Percentiles rank a stretch among this genome's conserved stretches.
These are phyloP conservation scores for Strix aluco DNA, from an alignment of 2,113 vertebrate genomes.

Conservation along the genomic window DNA sequence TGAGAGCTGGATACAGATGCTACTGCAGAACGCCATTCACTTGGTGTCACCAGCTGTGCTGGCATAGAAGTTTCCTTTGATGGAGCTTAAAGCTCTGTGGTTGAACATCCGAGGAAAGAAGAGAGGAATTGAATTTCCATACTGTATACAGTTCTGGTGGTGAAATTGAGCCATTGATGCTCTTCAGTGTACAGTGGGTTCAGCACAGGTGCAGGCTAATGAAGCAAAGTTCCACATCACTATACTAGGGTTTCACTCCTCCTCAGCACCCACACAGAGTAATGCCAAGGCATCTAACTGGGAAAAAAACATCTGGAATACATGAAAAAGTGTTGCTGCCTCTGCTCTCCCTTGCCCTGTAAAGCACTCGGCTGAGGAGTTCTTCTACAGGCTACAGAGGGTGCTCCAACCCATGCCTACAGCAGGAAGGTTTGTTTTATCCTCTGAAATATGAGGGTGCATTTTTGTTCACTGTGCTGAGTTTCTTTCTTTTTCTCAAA, in stretches of 20 bases:
- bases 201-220: not conserved
- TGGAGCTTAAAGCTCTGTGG: not conserved
- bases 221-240: not conserved
- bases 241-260: not conserved
- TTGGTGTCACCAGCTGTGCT: not conserved
- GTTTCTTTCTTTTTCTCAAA: not conserved
- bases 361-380: not conserved
- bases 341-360: not conserved
- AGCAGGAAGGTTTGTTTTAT: not conserved
- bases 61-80: not conserved
- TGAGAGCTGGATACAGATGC: not conserved
- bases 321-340: not conserved
- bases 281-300: not conserved
- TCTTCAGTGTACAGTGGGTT: not conserved
- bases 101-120: not conserved
- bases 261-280: not conserved
- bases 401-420: not conserved
- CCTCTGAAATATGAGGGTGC: not conserved
- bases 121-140: not conserved
- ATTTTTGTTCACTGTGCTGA: not conserved
- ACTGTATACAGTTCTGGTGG: not conserved
- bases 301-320: not conserved
- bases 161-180: not conserved
- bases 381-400: not conserved
- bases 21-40: not conserved